A percentile compares a stretch with the other conserved stretches of the same genome.
phyloP scores from a whole-genome alignment of 2,113 vertebrate genomes.

The Colossoma macropomum region DNA sequence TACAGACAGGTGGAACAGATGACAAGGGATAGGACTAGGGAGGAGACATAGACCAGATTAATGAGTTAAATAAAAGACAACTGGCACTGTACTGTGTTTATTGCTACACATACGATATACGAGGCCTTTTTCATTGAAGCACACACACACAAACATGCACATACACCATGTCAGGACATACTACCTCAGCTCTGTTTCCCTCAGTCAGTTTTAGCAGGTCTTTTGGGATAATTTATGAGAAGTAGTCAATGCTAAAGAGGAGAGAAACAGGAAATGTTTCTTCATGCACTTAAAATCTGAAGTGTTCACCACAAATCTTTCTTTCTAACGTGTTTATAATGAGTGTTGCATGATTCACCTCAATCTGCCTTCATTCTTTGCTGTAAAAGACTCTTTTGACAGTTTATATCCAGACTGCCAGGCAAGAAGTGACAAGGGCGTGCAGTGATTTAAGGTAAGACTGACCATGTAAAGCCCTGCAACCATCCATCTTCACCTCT shows the following conservation, averaged over 20 bases:
- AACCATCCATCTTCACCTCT: slow-evolving; percentile 20
- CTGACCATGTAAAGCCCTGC: neutral
- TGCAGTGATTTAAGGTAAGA: neutral
- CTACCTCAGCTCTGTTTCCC: neutral
- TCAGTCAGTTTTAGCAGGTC: neutral
- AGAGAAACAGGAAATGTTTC: too few relatives aligned
- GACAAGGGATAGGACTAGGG: too few relatives aligned
- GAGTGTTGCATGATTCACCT: too few relatives aligned
- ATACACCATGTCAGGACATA: neutral
- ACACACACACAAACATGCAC: neutral
- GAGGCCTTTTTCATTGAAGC: neutral
- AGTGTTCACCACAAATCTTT: too few relatives aligned
- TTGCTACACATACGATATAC: neutral
- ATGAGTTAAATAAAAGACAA: too few relatives aligned
- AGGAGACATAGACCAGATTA: too few relatives aligned
- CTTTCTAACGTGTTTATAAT: too few relatives aligned
- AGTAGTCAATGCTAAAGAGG: neutral
- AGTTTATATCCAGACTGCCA: neutral
- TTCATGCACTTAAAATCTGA: too few relatives aligned
- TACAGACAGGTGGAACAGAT: too few relatives aligned
- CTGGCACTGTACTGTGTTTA: too few relatives aligned
- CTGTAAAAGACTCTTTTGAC: too few relatives aligned
- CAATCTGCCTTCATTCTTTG: too few relatives aligned
- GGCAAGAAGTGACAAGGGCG: neutral
- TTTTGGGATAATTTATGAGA: neutral